Base-by-base conservation (phyloP, 2,888 invertebrate species). In the Eucriotettix oculatus region DNA sequence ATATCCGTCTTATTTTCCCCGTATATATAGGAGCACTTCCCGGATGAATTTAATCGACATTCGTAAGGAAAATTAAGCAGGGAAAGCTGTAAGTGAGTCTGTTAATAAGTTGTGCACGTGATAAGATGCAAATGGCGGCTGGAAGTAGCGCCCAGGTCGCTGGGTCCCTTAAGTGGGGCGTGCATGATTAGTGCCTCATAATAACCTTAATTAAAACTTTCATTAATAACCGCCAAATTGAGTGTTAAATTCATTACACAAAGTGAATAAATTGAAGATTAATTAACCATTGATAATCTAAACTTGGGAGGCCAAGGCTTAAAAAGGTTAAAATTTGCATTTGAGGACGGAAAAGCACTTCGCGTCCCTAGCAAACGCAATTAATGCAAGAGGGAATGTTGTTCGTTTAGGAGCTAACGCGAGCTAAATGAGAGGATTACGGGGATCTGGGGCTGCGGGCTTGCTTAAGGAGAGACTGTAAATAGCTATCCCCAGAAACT, bases 141-240 rank as follows among this genome's bases (percentile, higher is more conserved):
- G 29, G 29, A 29, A 29, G 29, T 29, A 29, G 29, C 29, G 29
- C 29, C 29, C 29, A 29, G 29, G 29, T 29, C 2, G 29, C 29
- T 29, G 29, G 29, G 29, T 29, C 29, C 7, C 29, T 29, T 29
- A 29, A 29, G 29, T 29, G 42, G 59, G 55, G 55, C 59, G 62
- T 60, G 58, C 69, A 70, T 64, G 63, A 65, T 66, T 65, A 65
- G 65, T 63, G 64, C 66, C 58, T 57, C 61, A 64, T 66, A 66
- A 66, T 65, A 64, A 65, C 63, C 72, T 75, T 76, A 75, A 77
- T 78, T 76, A 76, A 76, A 77, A 77, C 75, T 76, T 77, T 76
- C 75, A 77, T 77, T 77, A 77, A 77, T 76, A 76, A 76, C 75
- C 76, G 73, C 75, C 74, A 76, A 78, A 78, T 78, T 77, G 77